Conservation (phyloP, 2,888 invertebrate species). For the Junonia oenone region DNA sequence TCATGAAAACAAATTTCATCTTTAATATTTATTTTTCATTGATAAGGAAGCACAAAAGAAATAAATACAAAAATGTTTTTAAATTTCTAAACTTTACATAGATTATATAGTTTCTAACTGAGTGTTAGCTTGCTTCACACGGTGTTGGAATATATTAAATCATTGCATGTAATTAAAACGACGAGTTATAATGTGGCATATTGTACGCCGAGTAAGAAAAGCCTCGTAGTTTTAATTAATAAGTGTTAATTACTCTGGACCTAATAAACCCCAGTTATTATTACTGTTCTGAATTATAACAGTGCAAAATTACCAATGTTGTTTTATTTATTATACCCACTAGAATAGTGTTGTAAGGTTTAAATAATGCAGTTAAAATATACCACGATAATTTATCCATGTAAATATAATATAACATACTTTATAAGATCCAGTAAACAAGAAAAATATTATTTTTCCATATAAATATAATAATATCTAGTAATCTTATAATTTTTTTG, state of each 20-base stretch:
- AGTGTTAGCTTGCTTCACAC: constrained; percentile 16
- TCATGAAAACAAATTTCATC: constrained; percentile 8
- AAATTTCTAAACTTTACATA: constrained; percentile 18
- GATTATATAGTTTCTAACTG: constrained; percentile 10
- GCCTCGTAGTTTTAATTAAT: constrained; percentile 16
- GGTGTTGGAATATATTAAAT: neutral
- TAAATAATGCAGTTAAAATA: too few species aligned
- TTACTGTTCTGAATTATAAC: constrained; percentile 27
- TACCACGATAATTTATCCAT: too few species aligned
- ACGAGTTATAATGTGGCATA: neutral
- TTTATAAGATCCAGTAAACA: too few species aligned
- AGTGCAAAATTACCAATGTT: constrained; percentile 23
- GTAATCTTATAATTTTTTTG: too few species aligned
- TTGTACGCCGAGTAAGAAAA: constrained; percentile 13
- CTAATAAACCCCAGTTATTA: constrained; percentile 1
- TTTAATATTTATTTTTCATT: constrained; percentile 25
- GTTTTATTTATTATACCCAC: constrained; percentile 18
- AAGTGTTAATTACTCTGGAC: constrained; percentile 17
- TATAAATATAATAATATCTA: too few species aligned
- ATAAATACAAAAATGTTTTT: constrained; percentile 4
- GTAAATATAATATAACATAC: too few species aligned
- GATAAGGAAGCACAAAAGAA: constrained; percentile 18
- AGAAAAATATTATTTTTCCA: too few species aligned
- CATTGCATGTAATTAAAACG: neutral
- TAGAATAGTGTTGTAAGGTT: neutral